These are phyloP conservation scores for Schizaphis graminum DNA, from an alignment of 2,888 invertebrate species.

Conservation along the genomic window DNA sequence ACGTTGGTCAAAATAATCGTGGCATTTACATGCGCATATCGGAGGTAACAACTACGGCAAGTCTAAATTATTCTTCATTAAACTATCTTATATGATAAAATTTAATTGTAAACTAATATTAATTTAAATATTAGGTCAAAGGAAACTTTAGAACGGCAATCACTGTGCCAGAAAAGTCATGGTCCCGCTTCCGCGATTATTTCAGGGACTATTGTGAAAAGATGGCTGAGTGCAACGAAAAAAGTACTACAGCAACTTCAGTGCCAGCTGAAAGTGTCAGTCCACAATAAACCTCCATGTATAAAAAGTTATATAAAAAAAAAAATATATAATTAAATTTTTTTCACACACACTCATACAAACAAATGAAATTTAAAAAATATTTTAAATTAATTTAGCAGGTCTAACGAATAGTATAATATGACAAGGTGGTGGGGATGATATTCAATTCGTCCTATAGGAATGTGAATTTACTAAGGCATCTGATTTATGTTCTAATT, in stretches of 20 bases:
- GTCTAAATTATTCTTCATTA: conserved; percentile 56
- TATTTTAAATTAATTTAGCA: conserved; percentile 59
- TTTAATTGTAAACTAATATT: conserved; percentile 21
- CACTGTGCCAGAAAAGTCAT: conserved; percentile 98
- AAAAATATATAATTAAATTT: conserved; percentile 45
- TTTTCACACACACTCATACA: conserved; percentile 55
- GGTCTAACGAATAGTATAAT: conserved; percentile 62
- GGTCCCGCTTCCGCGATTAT: conserved; percentile 97
- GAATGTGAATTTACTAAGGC: conserved; percentile 57
- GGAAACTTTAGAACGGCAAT: conserved; percentile 99
- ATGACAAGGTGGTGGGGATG: conserved; percentile 64
- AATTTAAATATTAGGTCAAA: conserved; percentile 81
- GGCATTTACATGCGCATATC: conserved; percentile 99
- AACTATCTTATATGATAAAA: background rate
- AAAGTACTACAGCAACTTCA: conserved; percentile 63
- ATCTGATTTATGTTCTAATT: conserved; percentile 57
- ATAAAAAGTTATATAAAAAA: conserved; percentile 7
- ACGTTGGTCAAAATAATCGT: conserved; percentile 98
- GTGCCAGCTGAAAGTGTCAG: conserved; percentile 64
- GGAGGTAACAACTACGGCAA: conserved; percentile 78
- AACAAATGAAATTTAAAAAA: conserved; percentile 59
- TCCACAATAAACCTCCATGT: conserved; percentile 62
- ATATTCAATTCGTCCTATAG: conserved; percentile 60
- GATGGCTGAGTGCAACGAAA: conserved; percentile 77
- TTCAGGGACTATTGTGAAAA: conserved; percentile 97